A percentile compares a stretch with the other conserved stretches of the same genome.
Evolutionary conservation across 1,140 invertebrate species (phyloP).

Genomic region (Tetranychus urticae): DNA sequence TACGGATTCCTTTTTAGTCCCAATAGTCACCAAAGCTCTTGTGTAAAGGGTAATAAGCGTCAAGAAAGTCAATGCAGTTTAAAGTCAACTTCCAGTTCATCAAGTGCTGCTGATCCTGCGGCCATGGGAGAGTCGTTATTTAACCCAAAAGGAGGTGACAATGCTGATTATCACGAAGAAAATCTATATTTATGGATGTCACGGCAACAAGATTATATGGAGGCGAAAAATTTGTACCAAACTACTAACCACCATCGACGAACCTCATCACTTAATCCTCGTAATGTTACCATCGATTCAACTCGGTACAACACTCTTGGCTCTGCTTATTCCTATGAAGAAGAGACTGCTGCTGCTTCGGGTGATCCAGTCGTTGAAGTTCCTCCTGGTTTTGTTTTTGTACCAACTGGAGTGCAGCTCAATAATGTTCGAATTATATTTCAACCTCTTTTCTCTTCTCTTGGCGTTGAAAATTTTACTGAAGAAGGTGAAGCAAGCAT

Average conservation of each 20-base stretch:
- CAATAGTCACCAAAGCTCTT: slow-evolving; percentile 4
- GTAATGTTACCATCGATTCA: not conserved
- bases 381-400: slow-evolving; percentile 26
- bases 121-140: not conserved
- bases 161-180: slow-evolving; percentile 25
- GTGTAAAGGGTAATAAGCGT: slow-evolving; percentile 29
- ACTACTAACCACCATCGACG: not conserved
- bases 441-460: slow-evolving; percentile 51
- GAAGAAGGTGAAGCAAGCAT: not conserved
- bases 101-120: not conserved
- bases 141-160: not conserved
- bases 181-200: slow-evolving; percentile 88
- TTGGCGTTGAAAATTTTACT: slow-evolving; percentile 39
- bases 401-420: slow-evolving; percentile 37
- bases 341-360: not conserved
- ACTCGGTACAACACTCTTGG: not conserved
- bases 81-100: slow-evolving; percentile 13
- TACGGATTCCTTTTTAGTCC: not conserved
- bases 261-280: not conserved
- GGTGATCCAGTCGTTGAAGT: slow-evolving; percentile 14
- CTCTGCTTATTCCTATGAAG: not conserved
- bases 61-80: slow-evolving; percentile 38
- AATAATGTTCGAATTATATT: slow-evolving; percentile 80
- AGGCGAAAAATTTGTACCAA: slow-evolving; percentile 4
- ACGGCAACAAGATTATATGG: slow-evolving; percentile 45